Evolutionary conservation across 2,113 vertebrate species (phyloP), one percentile per base, ranked within the genome.

Genomic region (Apus apus): DNA sequence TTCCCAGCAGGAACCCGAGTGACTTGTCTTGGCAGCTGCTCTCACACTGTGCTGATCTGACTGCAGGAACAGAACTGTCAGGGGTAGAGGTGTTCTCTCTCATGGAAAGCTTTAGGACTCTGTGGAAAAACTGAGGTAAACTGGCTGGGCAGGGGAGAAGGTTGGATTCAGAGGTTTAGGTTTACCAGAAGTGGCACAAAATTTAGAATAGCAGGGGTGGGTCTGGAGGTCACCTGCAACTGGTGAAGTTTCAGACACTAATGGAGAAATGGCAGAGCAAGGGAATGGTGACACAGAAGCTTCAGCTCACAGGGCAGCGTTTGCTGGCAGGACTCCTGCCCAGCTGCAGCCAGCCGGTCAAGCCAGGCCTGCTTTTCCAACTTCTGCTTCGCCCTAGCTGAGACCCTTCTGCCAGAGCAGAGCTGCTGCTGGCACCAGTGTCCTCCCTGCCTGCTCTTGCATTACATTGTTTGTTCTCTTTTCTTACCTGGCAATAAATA

Each of bases 221-320:
- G 32, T 17, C 20, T 48, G 51, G 32, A 60, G 25, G 26, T 68
- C 11, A 4, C 65, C 61, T 60, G n/a, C 29, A 34, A 6, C 22
- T 5, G 23, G 29, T n/a, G 29, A n/a, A 30, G 26, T 57, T 61
- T 34, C 53, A 93, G 60, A 16, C 13, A 2, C 32, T 17, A 21
- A 3, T 11, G 23, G 26, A 15, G 30, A 53, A 13, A 13, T 2
- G 23, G 65, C 46, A 61, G 46, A 51, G 22, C 2, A 0, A 40
- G 45, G 36, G 38, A 15, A 2, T 1, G 29, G 18, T 3, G 30
- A 21, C 6, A 66, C 27, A 45, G 43, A 16, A 51, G 36, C 40
- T 50, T 15, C 48, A 70, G 46, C 30, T 83, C 29, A 2, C 6
- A 3, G 17, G 20, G 54, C 32, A 68, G 62, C 45, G 32, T 68